Base-by-base conservation (phyloP, 2,113 vertebrate species). In the Lampris megalopsis region DNA sequence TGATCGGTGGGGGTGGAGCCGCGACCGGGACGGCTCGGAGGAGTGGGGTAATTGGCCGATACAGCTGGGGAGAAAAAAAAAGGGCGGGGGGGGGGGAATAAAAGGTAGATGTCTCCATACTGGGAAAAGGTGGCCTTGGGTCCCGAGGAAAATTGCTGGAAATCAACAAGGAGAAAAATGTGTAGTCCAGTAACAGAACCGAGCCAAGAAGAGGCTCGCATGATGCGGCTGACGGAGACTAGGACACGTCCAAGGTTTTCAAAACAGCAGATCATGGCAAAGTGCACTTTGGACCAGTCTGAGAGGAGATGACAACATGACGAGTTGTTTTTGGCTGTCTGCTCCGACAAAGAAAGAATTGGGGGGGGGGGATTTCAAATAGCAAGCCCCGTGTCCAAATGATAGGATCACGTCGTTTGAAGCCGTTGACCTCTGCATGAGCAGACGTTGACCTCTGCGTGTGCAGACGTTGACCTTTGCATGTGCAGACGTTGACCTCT, bases 191-290 rank as follows among this genome's bases (percentile, higher is more conserved):
- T 24, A 24, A 24, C 24, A 24, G 0, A 24, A 24, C 62, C 9
- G 10, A 76, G 53, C 69, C 0, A 45, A 8, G 43, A 6, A 81
- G 65, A 84, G 80, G 75, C 72, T 87, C 68, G 74, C 77, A 63
- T 0, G 63, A 82, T 69, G 3, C 77, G 68, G 66, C 71, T 54
- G 58, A 63, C 9, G 62, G 63, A 66, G 85, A 89, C 85, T 75
- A 65, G 60, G 64, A 86, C 88, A 80, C 86, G 57, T 76, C 43
- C 0, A 36, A 71, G 78, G 78, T 58, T 77, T 53, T 58, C 62
- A 9, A 73, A 73, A 0, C 54, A 64, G 13, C 24, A 1, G 56
- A 66, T 72, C 53, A 53, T 64, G 54, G 38, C 48, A 13, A 0
- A 63, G 6, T 10, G 43, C 41, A 61, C 43, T 9, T 72, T 11